Evolutionary conservation across 2,888 invertebrate genomes (phyloP), one percentile per base, ranked within the genome.

Genomic region (Kryphioiulus occultus): DNA sequence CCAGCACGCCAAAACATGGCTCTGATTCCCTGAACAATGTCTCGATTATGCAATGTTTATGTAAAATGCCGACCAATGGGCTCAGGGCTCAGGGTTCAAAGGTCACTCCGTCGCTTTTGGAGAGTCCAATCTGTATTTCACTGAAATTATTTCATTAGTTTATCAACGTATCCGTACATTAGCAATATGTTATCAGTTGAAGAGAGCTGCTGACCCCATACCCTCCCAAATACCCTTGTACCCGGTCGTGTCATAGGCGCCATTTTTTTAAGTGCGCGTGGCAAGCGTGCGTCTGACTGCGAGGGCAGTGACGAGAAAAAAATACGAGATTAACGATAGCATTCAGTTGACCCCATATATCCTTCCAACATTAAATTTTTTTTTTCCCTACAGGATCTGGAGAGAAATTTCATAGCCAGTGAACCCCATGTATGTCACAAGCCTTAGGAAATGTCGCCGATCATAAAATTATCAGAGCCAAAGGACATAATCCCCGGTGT

Each of bases 401-500:
- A 59, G 59, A 22, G 59, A n/a, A 59, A 59, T 59, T 59, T 59
- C 59, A 59, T 59, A 59, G 59, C 59, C 59, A 59, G 59, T 59
- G 59, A 59, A 59, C 59, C 22, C 59, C 59, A 59, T 59, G 59
- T 59, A 22, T 59, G 59, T 59, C 59, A 59, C 59, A n/a, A 59
- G 9, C 59, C 59, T 59, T 59, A 59, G n/a, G 22, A 59, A 59
- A 59, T 19, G 59, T 59, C 59, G 59, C 59, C 59, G 59, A 59
- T 59, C 59, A 59, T 59, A 59, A 59, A 59, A 59, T 59, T 59
- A 59, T 59, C 59, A 22, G 59, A 22, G 22, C 59, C 22, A 59
- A n/a, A 59, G 59, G 59, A 59, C 59, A 59, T 59, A 59, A 59
- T 59, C 59, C 59, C n/a, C 59, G 59, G n/a, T 59, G 59, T 59